Evolutionary conservation across 2,888 invertebrate genomes (phyloP), one percentile per base, ranked within the genome.

Genomic region (Ormyrus thymus): DNA sequence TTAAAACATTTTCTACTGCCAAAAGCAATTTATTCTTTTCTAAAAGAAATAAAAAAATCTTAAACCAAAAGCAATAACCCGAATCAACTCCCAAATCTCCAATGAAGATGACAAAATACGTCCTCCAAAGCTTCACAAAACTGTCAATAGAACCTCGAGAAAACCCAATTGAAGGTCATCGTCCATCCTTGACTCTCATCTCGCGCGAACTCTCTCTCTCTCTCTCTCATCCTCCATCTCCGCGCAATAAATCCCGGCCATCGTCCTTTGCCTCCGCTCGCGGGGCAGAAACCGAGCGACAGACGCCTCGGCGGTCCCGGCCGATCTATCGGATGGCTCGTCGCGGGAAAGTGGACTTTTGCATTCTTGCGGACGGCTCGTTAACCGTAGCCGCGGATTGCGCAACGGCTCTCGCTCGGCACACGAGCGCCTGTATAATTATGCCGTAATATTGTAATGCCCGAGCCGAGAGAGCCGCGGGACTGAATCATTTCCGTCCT

Each of bases 391-490:
- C 29, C 29, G 15, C 10, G 29, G 8, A 66, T 74, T 66, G 46
- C 46, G 66, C 48, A 74, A 66, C 51, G 43, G 29, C 1, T 6
- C n/a, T 7, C 48, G 65, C n/a, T n/a, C n/a, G n/a, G n/a, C 64
- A 7, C 11, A 7, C 48, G 46, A 13, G 10, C 68, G 45, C 29
- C 29, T 46, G 29, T 66, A 45, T 59, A 66, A 74, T 74, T 74
- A 74, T 66, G 65, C 45, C 48, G 62, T 66, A 64, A 64, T 65
- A 56, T 56, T 51, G 64, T 48, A 55, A 51, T 66, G n/a, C 46
- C 53, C 48, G 29, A 29, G 29, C 29, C 29, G 29, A 29, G 29
- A 29, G 29, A 7, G 9, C 0, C 53, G 68, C n/a, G 64, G 29
- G n/a, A 50, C 48, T 56, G 48, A 58, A 29, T 73, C 56, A 65